Base-by-base conservation (phyloP, 2,797 vertebrate species). In the Gymnoscopelus braueri region DNA sequence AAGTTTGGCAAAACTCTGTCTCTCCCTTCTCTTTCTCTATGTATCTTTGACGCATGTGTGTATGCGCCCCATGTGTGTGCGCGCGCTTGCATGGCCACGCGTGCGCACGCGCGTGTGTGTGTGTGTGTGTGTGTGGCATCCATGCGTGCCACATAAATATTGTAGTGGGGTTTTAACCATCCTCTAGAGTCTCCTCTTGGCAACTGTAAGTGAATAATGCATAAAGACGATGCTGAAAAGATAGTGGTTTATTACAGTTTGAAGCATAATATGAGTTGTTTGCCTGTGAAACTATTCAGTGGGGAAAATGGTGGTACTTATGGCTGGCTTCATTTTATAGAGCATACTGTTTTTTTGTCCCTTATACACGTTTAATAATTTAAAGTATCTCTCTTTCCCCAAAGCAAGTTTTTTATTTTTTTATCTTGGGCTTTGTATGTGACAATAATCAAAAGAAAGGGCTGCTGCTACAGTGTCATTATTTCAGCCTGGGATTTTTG, bases 171-270 rank as follows among this genome's bases (percentile, higher is more conserved):
- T 91, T 78, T 92, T 89, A 91, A 91, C 82, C 84, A 92, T 92
- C 78, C 93, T 91, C 92, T 58, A 67, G 92, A 92, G 91, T 85
- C 81, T 79, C 85, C 78, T 86, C 89, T 90, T 86, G 73, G 89
- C 87, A 92, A 91, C 87, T 84, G 84, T 79, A 89, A 87, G 86
- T 93, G 89, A 93, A 93, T 93, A 93, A 92, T 92, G 87, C 82
- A 93, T 92, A 80, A 87, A 64, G 55, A 81, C 87, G 90, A 90
- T 91, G 84, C 83, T 79, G 82, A 81, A 84, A 79, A 89, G 88
- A 92, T 89, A 83, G 87, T 81, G 84, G 81, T 90, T 91, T 91
- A 91, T 92, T 91, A 87, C 84, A 84, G 82, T 82, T 80, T 83
- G 70, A 89, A 84, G 81, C 84, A 87, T 85, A 88, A 82, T 87